phyloP scores from a whole-genome alignment of 2,113 vertebrate species.

The Morone chrysops region DNA sequence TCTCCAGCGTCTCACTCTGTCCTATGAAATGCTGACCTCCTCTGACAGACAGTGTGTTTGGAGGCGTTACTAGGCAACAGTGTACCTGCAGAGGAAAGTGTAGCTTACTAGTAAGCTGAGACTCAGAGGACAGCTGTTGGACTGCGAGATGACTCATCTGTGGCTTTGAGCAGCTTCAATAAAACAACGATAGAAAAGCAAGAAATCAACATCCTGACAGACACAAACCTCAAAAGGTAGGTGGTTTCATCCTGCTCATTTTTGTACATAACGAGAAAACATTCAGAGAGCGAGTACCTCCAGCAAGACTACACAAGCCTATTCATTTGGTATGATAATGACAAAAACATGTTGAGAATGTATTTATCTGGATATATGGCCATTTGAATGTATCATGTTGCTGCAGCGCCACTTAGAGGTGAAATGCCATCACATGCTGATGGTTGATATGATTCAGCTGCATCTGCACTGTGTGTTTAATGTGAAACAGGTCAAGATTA shows the following conservation, averaged over 20 bases:
- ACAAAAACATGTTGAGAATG: neutral
- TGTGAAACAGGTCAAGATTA: neutral
- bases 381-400: neutral
- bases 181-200: neutral
- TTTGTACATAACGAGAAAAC: neutral
- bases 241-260: constrained; percentile 1
- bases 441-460: neutral
- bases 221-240: constrained; percentile 43
- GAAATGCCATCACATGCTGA: neutral
- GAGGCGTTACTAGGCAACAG: constrained; percentile 58
- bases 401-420: neutral
- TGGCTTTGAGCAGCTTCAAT: neutral
- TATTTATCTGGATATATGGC: neutral
- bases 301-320: neutral
- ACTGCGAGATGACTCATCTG: constrained; percentile 16
- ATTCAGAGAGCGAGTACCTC: neutral
- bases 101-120: constrained; percentile 62
- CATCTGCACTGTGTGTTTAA: neutral
- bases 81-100: constrained; percentile 43
- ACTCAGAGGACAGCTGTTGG: constrained; percentile 2
- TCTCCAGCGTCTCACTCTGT: neutral
- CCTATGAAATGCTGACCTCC: neutral
- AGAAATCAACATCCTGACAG: neutral
- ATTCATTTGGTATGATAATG: neutral
- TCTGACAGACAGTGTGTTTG: constrained; percentile 15